A percentile compares a stretch with the other conserved stretches of the same genome.
These are phyloP conservation scores for Antennarius striatus DNA, from an alignment of 2,113 vertebrate species.

Conservation along the genomic window DNA sequence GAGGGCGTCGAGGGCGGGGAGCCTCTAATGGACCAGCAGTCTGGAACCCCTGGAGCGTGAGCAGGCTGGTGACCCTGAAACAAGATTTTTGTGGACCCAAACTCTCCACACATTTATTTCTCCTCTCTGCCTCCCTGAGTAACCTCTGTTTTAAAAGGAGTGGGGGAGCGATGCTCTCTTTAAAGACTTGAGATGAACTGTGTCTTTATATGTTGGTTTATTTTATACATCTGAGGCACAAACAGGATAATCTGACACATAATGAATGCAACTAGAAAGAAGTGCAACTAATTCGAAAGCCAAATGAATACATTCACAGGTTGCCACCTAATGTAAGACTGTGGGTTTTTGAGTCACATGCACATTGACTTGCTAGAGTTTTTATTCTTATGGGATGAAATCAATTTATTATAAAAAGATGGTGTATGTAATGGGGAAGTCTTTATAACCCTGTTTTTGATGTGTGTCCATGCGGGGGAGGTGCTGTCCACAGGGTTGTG, in stretches of 20 bases:
- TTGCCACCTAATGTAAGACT: not conserved
- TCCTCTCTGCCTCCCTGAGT: constrained; percentile 30
- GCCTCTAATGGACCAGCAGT: constrained; percentile 86
- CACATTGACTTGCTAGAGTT: constrained; percentile 28
- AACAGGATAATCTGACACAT: constrained; percentile 28
- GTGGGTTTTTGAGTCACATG: constrained; percentile 1
- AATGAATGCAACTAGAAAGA: constrained; percentile 18
- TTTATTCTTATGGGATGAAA: constrained; percentile 15
- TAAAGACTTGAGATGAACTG: constrained; percentile 48
- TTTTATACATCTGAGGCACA: constrained; percentile 30
- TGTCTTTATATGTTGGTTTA: not conserved
- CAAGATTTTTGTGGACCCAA: constrained; percentile 55
- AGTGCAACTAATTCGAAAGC: too few species aligned
- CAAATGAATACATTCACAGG: too few species aligned
- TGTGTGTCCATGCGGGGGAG: constrained; percentile 1
- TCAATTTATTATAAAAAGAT: constrained; percentile 18
- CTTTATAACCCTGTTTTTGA: constrained; percentile 1
- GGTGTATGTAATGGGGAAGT: constrained; percentile 8
- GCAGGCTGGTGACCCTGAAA: not conserved
- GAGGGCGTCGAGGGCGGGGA: constrained; percentile 77
- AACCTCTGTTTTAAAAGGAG: constrained; percentile 38
- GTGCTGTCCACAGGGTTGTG: constrained; percentile 2
- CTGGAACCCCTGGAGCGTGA: constrained; percentile 94
- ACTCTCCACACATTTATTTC: constrained; percentile 28
- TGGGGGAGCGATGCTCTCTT: constrained; percentile 37